Evolutionary conservation across 2,113 vertebrate species (phyloP), one percentile per base, ranked within the genome.

Genomic region (Percopsis transmontana): DNA sequence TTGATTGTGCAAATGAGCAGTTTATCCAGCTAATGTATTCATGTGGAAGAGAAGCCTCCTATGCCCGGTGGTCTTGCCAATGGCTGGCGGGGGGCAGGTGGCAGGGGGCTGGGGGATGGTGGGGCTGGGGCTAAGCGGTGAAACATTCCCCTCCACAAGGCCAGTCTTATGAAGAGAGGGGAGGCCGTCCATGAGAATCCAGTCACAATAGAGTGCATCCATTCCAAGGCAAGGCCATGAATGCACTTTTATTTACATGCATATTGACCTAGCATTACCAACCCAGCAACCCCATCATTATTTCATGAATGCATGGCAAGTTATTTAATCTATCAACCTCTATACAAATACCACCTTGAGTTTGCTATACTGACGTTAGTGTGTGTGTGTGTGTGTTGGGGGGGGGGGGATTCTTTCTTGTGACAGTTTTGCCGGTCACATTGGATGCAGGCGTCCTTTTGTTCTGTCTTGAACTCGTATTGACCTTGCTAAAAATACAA

Each of bases 221-320:
- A 89, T 91, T 87, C 83, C 87, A 85, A 90, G 84, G 72, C 82
- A 88, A 88, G 84, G 71, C 79, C 89, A 89, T 87, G 82, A 90
- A 89, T 89, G 87, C 86, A 88, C 87, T 86, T 87, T 88, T 85
- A 82, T 90, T 88, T 87, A 82, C 85, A 88, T 89, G 80, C 87
- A 83, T 66, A 85, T 90, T 87, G 86, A 68, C 69, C 81, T 87
- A 87, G 27, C 27, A 33, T 33, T 33, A 7, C n/a, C 42, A 8
- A 7, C 71, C 77, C 87, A 89, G 87, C 82, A 85, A 83, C 70
- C 78, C 77, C 88, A 87, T 89, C 85, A 72, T 87, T 86, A 87
- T 79, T 63, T 80, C 90, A 85, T 83, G 72, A 88, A 88, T 87
- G 91, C 90, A 91, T 89, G 84, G 81, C 82, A 74, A 68, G 89